Conservation (phyloP, 2,888 invertebrate genomes). For the Latrodectus elegans region DNA sequence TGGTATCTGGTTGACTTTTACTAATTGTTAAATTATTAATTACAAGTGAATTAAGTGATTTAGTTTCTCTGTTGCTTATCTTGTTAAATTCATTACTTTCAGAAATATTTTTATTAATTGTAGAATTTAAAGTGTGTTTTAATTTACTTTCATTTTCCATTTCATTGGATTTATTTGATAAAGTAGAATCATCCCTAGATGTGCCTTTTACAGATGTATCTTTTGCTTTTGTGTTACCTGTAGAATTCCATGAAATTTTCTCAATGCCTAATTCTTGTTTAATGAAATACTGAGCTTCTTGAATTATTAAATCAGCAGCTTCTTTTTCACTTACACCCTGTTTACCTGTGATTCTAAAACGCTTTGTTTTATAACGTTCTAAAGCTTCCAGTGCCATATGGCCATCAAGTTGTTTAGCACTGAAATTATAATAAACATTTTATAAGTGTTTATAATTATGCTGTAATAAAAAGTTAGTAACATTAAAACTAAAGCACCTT, state of each 20-base stretch:
- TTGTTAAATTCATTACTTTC: not conserved
- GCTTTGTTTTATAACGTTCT: constrained; percentile 82
- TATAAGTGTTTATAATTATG: not conserved
- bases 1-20: too few species aligned
- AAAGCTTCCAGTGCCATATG: constrained; percentile 82
- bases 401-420: constrained; percentile 83
- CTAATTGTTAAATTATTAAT: too few species aligned
- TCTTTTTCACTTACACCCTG: constrained; percentile 86
- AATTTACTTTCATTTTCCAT: not conserved
- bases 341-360: constrained; percentile 86
- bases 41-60: too few species aligned
- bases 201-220: not conserved
- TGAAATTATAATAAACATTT: constrained; percentile 71
- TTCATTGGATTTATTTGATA: not conserved
- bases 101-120: not conserved
- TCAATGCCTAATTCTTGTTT: constrained; percentile 72
- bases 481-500: too few species aligned
- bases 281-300: constrained; percentile 84
- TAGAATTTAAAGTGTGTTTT: not conserved
- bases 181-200: not conserved
- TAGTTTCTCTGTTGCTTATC: not conserved
- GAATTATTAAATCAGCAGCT: constrained; percentile 85
- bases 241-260: constrained; percentile 46
- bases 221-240: not conserved
- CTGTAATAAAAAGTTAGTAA: too few species aligned